Evolutionary conservation across 37 sponge, comb jelly and placozoan species (phyloP).

Genomic region (Ianthella basta): DNA sequence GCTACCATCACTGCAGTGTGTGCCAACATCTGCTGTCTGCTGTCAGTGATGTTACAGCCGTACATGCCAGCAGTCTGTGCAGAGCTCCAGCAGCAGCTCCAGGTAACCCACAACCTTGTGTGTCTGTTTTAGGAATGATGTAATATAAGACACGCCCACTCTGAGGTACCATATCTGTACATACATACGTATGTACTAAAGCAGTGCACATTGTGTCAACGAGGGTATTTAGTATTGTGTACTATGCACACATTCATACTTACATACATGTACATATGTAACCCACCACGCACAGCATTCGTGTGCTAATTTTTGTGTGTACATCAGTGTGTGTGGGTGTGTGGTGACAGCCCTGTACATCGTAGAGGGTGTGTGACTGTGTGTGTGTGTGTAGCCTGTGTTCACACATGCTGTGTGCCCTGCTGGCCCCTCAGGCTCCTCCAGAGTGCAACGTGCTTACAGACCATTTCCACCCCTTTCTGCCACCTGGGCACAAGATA

Average conservation of each 20-base stretch:
- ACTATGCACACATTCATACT: too few relatives aligned
- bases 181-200: too few relatives aligned
- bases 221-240: too few relatives aligned
- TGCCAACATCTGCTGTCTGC: slow-evolving; percentile 80
- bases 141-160: too few relatives aligned
- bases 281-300: too few relatives aligned
- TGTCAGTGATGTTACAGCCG: slow-evolving; percentile 91
- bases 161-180: too few relatives aligned
- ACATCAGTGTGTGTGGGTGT: too few relatives aligned
- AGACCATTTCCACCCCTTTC: slow-evolving; percentile 64
- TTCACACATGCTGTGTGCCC: background rate
- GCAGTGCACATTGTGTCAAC: too few relatives aligned
- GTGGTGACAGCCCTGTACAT: too few relatives aligned
- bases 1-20: slow-evolving; percentile 80
- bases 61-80: slow-evolving; percentile 90
- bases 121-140: slow-evolving; percentile 17
- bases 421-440: slow-evolving; percentile 45
- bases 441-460: slow-evolving; percentile 53
- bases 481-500: slow-evolving; percentile 86
- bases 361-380: too few relatives aligned
- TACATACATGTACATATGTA: too few relatives aligned
- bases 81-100: slow-evolving; percentile 76
- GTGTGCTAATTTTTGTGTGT: too few relatives aligned
- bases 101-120: slow-evolving; percentile 42
- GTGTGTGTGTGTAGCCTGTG: background rate